Evolutionary conservation across 2,113 vertebrate species (phyloP).

Genomic region (Dromaius novaehollandiae): DNA sequence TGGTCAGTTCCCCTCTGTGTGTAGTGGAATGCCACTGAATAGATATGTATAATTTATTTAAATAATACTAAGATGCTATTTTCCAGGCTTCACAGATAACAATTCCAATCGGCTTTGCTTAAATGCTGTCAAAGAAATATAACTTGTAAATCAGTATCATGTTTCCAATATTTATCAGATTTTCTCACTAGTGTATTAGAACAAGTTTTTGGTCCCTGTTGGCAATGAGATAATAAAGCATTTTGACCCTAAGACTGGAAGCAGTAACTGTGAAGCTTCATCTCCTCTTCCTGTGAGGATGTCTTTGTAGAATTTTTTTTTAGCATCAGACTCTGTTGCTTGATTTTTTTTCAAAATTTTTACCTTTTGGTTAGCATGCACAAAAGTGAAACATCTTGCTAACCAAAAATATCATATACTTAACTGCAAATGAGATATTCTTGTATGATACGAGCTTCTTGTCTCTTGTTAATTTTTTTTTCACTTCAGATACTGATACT

Average conservation of each 20-base stretch:
- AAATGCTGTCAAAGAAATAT: neutral
- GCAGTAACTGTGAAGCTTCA: neutral
- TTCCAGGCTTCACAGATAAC: neutral
- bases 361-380: neutral
- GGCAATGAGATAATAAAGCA: constrained; percentile 27
- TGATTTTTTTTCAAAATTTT: neutral
- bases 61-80: neutral
- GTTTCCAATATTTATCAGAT: constrained; percentile 61
- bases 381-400: neutral
- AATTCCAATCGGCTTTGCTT: neutral
- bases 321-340: neutral
- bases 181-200: constrained; percentile 18
- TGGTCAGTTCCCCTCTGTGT: neutral
- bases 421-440: neutral
- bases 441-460: fast-evolving
- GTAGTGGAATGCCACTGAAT: fast-evolving
- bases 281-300: neutral
- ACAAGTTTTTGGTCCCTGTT: constrained; percentile 36
- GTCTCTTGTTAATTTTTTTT: neutral
- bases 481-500: neutral
- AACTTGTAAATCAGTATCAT: neutral
- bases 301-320: neutral
- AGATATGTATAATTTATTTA: neutral
- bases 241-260: neutral
- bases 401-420: neutral